Conservation (phyloP, 2,113 vertebrate species). For the Oostethus manadensis region DNA sequence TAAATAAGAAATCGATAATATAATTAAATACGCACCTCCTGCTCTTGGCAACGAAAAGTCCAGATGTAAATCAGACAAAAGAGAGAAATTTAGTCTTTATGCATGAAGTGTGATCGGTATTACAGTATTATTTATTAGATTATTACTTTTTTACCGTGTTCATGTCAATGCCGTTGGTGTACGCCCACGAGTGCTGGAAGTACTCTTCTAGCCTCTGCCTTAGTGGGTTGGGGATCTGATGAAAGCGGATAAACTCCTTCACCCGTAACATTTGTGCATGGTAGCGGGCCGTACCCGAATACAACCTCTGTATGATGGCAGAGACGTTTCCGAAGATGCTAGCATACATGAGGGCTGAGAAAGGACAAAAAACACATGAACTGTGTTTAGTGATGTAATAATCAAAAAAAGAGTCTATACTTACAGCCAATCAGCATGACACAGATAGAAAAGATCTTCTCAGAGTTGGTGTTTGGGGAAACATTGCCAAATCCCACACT, state of each 20-base stretch:
- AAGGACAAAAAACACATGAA: no score
- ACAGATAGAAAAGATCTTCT: slow-evolving; percentile 99
- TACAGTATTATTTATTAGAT: no score
- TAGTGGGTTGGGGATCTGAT: slow-evolving; percentile 96
- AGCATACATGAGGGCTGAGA: slow-evolving; percentile 94
- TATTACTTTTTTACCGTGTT: slow-evolving; percentile 99
- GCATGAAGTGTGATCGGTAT: slow-evolving; percentile 1
- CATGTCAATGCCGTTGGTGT: slow-evolving; percentile 99
- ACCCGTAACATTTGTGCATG: slow-evolving; percentile 98
- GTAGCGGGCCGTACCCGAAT: slow-evolving; percentile 94
- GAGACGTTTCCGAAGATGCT: slow-evolving; percentile 99
- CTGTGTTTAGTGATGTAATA: no score
- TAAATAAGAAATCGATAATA: slow-evolving; percentile 26
- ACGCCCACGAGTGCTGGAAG: slow-evolving; percentile 97
- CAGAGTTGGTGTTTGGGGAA: slow-evolving; percentile 98
- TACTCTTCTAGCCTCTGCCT: slow-evolving; percentile 95
- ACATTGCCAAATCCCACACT: slow-evolving; percentile 99
- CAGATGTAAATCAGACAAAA: slow-evolving; percentile 84
- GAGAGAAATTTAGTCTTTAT: slow-evolving; percentile 81
- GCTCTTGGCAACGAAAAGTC: slow-evolving; percentile 89
- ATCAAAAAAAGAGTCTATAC: slow-evolving; percentile 53
- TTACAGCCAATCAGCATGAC: slow-evolving; percentile 99
- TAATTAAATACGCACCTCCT: slow-evolving; percentile 86
- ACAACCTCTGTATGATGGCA: slow-evolving; percentile 98
- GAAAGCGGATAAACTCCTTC: slow-evolving; percentile 98